Conservation (phyloP, 2,888 invertebrate species). For the Calameuta filiformis region DNA sequence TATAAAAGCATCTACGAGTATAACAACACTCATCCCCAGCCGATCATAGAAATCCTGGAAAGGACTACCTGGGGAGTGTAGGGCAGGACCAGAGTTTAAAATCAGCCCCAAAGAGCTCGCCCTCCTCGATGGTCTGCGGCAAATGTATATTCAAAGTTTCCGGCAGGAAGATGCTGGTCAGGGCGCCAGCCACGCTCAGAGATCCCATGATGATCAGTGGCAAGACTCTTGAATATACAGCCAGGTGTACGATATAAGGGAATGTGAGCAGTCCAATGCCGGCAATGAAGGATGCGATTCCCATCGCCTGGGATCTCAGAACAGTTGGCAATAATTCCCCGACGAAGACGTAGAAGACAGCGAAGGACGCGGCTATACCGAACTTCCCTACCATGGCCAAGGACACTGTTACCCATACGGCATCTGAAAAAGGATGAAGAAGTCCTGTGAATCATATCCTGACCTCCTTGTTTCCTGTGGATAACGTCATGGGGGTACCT, state of each 20-base stretch:
- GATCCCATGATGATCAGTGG: slow-evolving; percentile 74
- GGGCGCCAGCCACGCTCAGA: slow-evolving; percentile 70
- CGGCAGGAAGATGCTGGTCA: slow-evolving; percentile 72
- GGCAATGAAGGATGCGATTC: slow-evolving; percentile 74
- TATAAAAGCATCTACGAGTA: neutral
- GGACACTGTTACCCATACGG: slow-evolving; percentile 73
- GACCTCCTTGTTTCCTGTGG: neutral
- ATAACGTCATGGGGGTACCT: slow-evolving; percentile 61
- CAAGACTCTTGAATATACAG: slow-evolving; percentile 71
- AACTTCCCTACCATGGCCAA: slow-evolving; percentile 76
- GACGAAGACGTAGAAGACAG: slow-evolving; percentile 77
- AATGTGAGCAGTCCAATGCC: slow-evolving; percentile 73
- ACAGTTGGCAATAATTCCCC: slow-evolving; percentile 77
- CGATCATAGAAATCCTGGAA: neutral
- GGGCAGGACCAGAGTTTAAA: slow-evolving; percentile 71
- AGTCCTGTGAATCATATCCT: neutral
- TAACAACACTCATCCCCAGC: neutral
- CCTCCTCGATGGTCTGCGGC: slow-evolving; percentile 74
- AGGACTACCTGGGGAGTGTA: slow-evolving; percentile 50
- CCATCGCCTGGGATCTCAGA: slow-evolving; percentile 75
- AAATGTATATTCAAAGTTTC: slow-evolving; percentile 74
- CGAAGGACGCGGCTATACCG: slow-evolving; percentile 76
- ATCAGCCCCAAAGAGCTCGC: slow-evolving; percentile 72
- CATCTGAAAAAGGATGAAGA: slow-evolving; percentile 58
- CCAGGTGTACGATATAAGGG: slow-evolving; percentile 74